These are phyloP conservation scores for Drosophila sordidula DNA, from an alignment of 2,888 invertebrate genomes.

Conservation along the genomic window DNA sequence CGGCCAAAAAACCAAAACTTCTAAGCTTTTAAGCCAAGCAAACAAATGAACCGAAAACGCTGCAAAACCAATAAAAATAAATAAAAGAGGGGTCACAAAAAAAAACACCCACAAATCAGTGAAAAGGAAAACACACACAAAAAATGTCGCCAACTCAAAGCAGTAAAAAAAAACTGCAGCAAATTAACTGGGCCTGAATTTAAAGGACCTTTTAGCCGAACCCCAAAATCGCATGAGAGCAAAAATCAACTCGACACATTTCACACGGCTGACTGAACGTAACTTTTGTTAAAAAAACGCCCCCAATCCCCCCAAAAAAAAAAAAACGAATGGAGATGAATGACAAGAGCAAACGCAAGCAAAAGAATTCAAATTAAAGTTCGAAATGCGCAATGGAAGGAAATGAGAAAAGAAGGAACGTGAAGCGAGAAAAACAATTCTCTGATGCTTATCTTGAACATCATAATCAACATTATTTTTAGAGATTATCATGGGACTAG, in stretches of 20 bases:
- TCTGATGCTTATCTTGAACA: slow-evolving; percentile 50
- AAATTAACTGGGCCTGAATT: slow-evolving; percentile 64
- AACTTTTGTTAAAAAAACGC: slow-evolving; percentile 57
- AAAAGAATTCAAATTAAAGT: slow-evolving; percentile 54
- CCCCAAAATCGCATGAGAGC: slow-evolving; percentile 47
- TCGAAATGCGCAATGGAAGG: slow-evolving; percentile 41
- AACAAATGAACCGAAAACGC: slow-evolving; percentile 59
- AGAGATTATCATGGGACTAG: slow-evolving; percentile 25
- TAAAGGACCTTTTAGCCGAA: slow-evolving; percentile 33
- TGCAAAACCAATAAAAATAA: slow-evolving; percentile 32
- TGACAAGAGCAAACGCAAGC: slow-evolving; percentile 19
- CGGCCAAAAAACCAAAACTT: slow-evolving; percentile 13
- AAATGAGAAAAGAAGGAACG: slow-evolving; percentile 32
- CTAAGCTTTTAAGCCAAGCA: slow-evolving; percentile 14
- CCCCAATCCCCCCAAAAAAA: slow-evolving; percentile 4
- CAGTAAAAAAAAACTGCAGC: slow-evolving; percentile 5
- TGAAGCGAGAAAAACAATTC: slow-evolving; percentile 23
- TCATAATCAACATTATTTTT: slow-evolving; percentile 48
- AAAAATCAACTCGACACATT: slow-evolving; percentile 74
- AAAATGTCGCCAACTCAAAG: slow-evolving; percentile 16
- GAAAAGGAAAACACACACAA: slow-evolving; percentile 57
- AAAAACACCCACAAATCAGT: slow-evolving; percentile 50
- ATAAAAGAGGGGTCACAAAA: neutral
- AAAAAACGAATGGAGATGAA: slow-evolving; percentile 18
- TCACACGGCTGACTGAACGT: slow-evolving; percentile 65